These are phyloP conservation scores for Beroe ovata DNA, from an alignment of 37 sponge, comb jelly and placozoan genomes.

Conservation along the genomic window DNA sequence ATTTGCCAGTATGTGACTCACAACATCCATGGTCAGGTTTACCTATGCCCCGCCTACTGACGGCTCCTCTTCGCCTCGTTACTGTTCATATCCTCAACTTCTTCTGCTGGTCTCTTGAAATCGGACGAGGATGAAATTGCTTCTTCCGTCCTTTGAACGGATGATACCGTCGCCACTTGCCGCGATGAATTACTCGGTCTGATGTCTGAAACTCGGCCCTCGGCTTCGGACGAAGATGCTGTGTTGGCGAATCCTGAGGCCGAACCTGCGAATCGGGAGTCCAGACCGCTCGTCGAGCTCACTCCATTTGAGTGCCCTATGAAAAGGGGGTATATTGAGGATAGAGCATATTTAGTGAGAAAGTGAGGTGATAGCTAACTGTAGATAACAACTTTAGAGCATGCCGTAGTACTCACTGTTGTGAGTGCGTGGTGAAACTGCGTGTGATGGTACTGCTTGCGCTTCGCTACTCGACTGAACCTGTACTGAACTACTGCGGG, in stretches of 20 bases:
- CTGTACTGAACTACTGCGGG: not conserved
- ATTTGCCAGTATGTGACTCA: too few species aligned
- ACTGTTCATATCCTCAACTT: constrained; percentile 31
- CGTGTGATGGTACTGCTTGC: not conserved
- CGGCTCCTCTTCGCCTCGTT: constrained; percentile 32
- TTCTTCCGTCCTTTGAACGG: constrained; percentile 31
- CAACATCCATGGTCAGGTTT: too few species aligned
- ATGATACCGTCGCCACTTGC: constrained; percentile 18
- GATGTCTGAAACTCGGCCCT: not conserved
- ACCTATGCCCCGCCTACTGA: too few species aligned
- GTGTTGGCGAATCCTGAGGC: not conserved
- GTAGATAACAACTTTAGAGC: too few species aligned
- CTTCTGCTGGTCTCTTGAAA: constrained; percentile 36
- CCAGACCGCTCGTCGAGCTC: not conserved
- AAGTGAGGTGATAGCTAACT: too few species aligned
- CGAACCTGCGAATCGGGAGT: not conserved
- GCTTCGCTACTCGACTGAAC: not conserved
- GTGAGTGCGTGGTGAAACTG: not conserved
- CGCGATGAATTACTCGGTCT: not conserved
- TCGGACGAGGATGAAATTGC: constrained; percentile 25
- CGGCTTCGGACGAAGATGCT: not conserved
- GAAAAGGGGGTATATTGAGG: too few species aligned
- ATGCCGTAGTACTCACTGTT: not conserved
- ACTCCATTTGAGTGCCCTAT: constrained; percentile 12
- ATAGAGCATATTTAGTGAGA: too few species aligned